Evolutionary conservation across 2,888 invertebrate species (phyloP), one percentile per base, ranked within the genome.

Genomic region (Allacma fusca): DNA sequence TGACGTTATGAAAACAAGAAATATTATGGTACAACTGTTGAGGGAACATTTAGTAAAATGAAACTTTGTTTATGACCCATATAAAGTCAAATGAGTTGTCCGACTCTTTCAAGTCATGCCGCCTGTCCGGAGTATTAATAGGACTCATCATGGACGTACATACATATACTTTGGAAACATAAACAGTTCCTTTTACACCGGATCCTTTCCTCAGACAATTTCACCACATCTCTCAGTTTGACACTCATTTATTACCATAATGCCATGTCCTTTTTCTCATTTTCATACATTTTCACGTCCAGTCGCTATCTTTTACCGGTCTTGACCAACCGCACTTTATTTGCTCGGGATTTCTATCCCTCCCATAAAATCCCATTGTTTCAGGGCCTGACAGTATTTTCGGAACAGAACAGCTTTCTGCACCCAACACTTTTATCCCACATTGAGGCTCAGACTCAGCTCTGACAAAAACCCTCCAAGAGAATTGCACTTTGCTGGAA

Each of bases 41-140:
- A 57, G 24, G 26, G 73, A 73, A 62, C 62, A 64, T 73, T 73
- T 73, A 64, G 73, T 64, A 40, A 73, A 62, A 73, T 62, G 62
- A 62, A 73, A 73, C 62, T 73, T 72, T 62, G 62, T 73, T 73
- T 73, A 73, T 43, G 73, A 40, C 62, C 43, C 73, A 73, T 62
- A 73, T 62, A 29, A 73, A 40, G 40, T 64, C 19, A 26, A 72
- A 72, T 28, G 59, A 72, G 59, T 57, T 71, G 73, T 57, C 29
- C 34, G 40, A 24, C 21, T 73, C 73, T 73, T 73, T 73, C 34
- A 34, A 62, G 62, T 19, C 34, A 34, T 59, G 59, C 73, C 73
- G 73, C 73, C 34, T 65, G 59, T 73, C 62, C 59, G 40, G 23
- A 24, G 43, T 23, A 24, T 44, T 23, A n/a, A 24, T 21, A 9